Conservation (phyloP, 2,888 invertebrate genomes). For the Eristalis intricaria region DNA sequence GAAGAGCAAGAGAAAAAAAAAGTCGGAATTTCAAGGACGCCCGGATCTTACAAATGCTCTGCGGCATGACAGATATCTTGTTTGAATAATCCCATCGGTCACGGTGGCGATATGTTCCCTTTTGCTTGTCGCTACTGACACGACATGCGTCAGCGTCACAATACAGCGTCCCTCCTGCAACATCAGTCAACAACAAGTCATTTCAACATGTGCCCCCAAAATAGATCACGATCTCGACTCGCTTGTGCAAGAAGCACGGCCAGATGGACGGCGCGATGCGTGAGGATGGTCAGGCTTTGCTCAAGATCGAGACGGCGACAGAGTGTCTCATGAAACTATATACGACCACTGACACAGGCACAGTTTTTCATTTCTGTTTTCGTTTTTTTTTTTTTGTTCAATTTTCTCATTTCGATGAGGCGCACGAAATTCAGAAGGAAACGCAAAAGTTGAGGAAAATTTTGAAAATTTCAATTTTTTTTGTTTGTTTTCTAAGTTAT, state of each 20-base stretch:
- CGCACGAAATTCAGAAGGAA: background rate
- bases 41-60: background rate
- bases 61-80: background rate
- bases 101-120: constrained; percentile 7
- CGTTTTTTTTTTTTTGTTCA: background rate
- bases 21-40: constrained; percentile 32
- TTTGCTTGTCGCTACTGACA: constrained; percentile 30
- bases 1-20: background rate
- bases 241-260: constrained; percentile 49
- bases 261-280: constrained; percentile 9
- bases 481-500: constrained; percentile 21
- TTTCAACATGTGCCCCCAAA: constrained; percentile 52
- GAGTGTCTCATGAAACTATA: constrained; percentile 48
- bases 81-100: constrained; percentile 9
- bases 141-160: constrained; percentile 32
- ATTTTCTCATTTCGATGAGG: constrained; percentile 2
- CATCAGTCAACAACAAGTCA: constrained; percentile 23
- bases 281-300: constrained; percentile 63
- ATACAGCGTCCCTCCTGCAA: constrained; percentile 28
- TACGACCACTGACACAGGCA: constrained; percentile 1
- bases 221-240: constrained; percentile 51
- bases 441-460: background rate
- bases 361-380: too few relatives aligned
- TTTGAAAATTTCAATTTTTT: background rate
- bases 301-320: constrained; percentile 57